Evolutionary conservation across 1,140 invertebrate species (phyloP).

Genomic region (Tribolium madens): DNA sequence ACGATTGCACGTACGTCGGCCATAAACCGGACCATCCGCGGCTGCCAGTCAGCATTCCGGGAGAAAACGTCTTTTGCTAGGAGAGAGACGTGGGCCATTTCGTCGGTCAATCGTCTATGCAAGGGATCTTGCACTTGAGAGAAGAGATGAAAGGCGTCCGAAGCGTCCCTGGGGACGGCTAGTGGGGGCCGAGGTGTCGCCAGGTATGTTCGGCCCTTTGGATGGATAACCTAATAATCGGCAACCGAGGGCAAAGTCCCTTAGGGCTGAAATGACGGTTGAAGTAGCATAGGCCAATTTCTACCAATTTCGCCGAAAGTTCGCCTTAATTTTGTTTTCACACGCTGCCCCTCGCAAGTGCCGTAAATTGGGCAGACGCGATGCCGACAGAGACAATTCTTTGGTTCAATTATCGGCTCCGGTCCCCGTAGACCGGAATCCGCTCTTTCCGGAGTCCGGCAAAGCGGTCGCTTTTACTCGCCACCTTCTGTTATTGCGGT

Average conservation of each 20-base stretch:
- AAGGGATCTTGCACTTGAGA: conserved; percentile 44
- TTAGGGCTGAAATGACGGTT: conserved; percentile 58
- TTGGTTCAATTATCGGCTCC: conserved; percentile 56
- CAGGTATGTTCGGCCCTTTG: conserved; percentile 50
- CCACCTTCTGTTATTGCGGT: conserved; percentile 52
- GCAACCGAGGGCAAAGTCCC: conserved; percentile 57
- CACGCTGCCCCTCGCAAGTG: conserved; percentile 61
- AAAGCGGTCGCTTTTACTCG: conserved; percentile 28
- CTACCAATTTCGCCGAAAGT: conserved; percentile 73
- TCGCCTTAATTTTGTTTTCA: conserved; percentile 72
- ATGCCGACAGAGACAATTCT: conserved; percentile 60
- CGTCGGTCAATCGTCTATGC: conserved; percentile 46
- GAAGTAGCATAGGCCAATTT: conserved; percentile 69
- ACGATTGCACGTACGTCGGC: conserved; percentile 47
- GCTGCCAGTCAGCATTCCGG: conserved; percentile 51
- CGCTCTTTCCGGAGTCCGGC: conserved; percentile 32
- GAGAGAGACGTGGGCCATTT: conserved; percentile 49
- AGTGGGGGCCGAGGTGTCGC: conserved; percentile 50
- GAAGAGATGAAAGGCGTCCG: conserved; percentile 47
- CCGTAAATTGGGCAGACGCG: conserved; percentile 58
- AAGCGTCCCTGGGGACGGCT: conserved; percentile 28
- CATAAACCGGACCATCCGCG: conserved; percentile 52
- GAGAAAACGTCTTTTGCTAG: conserved; percentile 46
- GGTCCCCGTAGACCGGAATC: conserved; percentile 47
- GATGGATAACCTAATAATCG: conserved; percentile 64